Percentiles rank a stretch among this genome's conserved stretches.
These are phyloP conservation scores for Chanos chanos DNA, from an alignment of 2,797 vertebrate genomes.

Conservation along the genomic window DNA sequence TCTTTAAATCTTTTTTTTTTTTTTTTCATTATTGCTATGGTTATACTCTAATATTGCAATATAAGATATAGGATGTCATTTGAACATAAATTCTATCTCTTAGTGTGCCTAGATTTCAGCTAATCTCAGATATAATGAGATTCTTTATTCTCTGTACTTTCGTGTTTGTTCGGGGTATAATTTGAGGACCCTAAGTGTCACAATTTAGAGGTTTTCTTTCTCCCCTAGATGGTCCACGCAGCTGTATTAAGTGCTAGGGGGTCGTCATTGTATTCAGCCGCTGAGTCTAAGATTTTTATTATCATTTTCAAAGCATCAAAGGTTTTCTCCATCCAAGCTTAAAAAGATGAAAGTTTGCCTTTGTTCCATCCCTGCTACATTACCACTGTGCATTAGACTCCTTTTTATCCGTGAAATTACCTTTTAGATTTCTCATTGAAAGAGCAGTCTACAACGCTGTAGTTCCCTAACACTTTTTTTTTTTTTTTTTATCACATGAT, in stretches of 20 bases:
- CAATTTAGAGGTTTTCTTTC: constrained; percentile 53
- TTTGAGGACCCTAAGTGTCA: constrained; percentile 62
- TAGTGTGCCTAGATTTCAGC: constrained; percentile 58
- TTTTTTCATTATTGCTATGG: constrained; percentile 27
- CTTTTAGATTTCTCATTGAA: constrained; percentile 85
- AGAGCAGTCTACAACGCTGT: constrained; percentile 75
- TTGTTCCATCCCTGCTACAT: constrained; percentile 84
- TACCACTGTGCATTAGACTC: constrained; percentile 82
- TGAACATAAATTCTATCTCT: constrained; percentile 57
- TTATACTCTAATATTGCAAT: constrained; percentile 58
- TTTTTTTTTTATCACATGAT: constrained; percentile 65
- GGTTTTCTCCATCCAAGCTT: constrained; percentile 83
- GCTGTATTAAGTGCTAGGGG: constrained; percentile 76
- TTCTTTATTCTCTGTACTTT: constrained; percentile 64
- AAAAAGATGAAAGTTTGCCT: constrained; percentile 87
- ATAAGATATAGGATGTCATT: constrained; percentile 55
- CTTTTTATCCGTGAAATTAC: constrained; percentile 87
- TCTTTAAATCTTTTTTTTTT: constrained; percentile 45
- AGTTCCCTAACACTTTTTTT: constrained; percentile 67
- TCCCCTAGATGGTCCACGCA: constrained; percentile 68
- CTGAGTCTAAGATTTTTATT: constrained; percentile 82
- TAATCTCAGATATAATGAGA: constrained; percentile 70
- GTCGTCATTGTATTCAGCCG: constrained; percentile 71
- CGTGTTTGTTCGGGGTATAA: constrained; percentile 71
- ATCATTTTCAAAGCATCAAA: constrained; percentile 89